Conservation (phyloP, 1,140 invertebrate genomes). For the Rhizoglyphus robini region DNA sequence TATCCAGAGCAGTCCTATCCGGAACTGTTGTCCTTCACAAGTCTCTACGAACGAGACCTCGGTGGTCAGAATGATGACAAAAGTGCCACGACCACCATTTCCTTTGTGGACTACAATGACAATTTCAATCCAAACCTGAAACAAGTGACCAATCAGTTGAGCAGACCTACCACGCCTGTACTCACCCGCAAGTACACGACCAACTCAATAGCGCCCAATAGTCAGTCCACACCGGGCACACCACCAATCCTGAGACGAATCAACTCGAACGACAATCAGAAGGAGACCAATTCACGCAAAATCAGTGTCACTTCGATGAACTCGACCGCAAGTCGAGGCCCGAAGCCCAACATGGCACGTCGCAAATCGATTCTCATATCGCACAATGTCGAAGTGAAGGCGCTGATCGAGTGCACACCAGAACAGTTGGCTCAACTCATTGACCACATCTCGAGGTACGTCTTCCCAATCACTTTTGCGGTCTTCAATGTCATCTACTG, state of each 20-base stretch:
- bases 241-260: background rate
- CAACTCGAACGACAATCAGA: background rate
- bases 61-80: no score
- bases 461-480: background rate
- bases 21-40: no score
- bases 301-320: background rate
- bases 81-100: no score
- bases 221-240: no score
- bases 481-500: background rate
- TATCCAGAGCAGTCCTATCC: no score
- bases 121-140: no score
- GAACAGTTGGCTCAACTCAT: background rate
- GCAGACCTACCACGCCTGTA: no score
- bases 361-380: background rate
- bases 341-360: background rate
- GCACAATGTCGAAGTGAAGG: background rate
- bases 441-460: background rate
- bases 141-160: no score
- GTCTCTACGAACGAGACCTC: no score
- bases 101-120: no score
- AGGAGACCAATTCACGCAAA: background rate
- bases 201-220: background rate
- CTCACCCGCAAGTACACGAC: background rate
- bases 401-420: background rate
- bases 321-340: background rate